Percentiles rank a stretch among this genome's conserved stretches.
These are phyloP conservation scores for Sinocyclocheilus maitianheensis DNA, from an alignment of 2,113 vertebrate species.

Conservation along the genomic window DNA sequence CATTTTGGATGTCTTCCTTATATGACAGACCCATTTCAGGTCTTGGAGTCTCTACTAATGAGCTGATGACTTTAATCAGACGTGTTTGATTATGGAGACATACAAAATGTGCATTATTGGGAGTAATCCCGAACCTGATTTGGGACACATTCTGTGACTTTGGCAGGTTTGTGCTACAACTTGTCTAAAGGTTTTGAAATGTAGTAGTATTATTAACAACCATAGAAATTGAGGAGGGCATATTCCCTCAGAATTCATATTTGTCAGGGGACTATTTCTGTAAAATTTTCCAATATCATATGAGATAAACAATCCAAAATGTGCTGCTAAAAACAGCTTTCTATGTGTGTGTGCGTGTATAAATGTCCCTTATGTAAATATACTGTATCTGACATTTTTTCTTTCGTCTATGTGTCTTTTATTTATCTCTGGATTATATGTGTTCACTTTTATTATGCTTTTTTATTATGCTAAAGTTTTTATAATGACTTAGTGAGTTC, in stretches of 20 bases:
- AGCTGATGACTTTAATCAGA: neutral
- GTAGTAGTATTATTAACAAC: neutral
- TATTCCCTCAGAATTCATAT: neutral
- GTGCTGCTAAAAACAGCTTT: conserved; percentile 12
- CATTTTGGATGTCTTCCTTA: neutral
- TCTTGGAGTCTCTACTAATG: neutral
- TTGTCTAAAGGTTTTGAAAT: neutral
- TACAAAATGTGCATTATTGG: neutral
- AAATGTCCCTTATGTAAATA: neutral
- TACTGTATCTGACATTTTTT: neutral
- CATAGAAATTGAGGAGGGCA: neutral
- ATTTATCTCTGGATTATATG: neutral
- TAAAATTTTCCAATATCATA: neutral
- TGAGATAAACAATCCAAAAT: neutral
- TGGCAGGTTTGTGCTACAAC: neutral
- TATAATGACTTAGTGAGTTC: neutral
- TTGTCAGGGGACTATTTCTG: neutral
- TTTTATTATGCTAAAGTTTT: neutral
- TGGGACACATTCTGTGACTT: neutral
- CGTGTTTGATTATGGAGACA: neutral
- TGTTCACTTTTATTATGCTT: neutral
- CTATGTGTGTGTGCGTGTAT: neutral
- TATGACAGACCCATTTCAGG: neutral
- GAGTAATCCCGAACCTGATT: neutral
- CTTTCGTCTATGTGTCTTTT: neutral